Evolutionary conservation across 1,140 invertebrate genomes (phyloP).

Genomic region (Nixonia krombeini): DNA sequence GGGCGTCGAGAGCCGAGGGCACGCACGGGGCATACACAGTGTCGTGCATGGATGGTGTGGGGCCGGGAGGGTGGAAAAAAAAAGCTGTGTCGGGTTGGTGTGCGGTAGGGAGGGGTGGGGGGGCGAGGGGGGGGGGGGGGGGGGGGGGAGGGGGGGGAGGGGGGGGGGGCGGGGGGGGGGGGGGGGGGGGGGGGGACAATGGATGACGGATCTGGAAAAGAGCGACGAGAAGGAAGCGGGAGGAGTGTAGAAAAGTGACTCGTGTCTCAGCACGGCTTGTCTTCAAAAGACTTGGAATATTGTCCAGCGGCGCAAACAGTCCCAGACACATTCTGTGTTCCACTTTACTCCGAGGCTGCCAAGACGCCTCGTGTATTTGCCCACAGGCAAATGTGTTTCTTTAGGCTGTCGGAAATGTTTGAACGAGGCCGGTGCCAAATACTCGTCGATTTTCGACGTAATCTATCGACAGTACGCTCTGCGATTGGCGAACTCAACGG

Average conservation of each 20-base stretch:
- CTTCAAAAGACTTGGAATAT: conserved; percentile 69
- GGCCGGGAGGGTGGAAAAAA: neutral
- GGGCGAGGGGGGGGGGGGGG: too few relatives aligned
- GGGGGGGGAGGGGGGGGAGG: too few relatives aligned
- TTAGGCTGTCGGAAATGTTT: conserved; percentile 68
- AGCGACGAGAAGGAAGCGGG: conserved; percentile 7
- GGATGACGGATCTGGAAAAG: too few relatives aligned
- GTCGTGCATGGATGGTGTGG: neutral
- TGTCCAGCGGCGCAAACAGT: conserved; percentile 66
- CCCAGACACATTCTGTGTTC: conserved; percentile 66
- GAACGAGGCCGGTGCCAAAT: conserved; percentile 57
- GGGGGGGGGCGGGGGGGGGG: conserved; percentile 12
- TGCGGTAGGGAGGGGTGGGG: too few relatives aligned
- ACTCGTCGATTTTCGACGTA: conserved; percentile 54
- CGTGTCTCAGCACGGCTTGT: conserved; percentile 48
- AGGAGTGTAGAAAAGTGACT: conserved; percentile 49
- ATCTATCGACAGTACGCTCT: conserved; percentile 48
- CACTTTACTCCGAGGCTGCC: conserved; percentile 59
- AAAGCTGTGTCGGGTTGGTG: too few relatives aligned
- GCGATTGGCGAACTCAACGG: too few relatives aligned
- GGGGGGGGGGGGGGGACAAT: conserved; percentile 3
- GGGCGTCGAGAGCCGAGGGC: too few relatives aligned
- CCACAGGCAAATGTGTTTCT: conserved; percentile 70
- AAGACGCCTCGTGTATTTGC: conserved; percentile 63
- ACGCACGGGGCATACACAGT: too few relatives aligned